Percentiles rank a stretch among this genome's conserved stretches.
phyloP scores from a whole-genome alignment of 2,888 invertebrate species.

The Arge pagana region DNA sequence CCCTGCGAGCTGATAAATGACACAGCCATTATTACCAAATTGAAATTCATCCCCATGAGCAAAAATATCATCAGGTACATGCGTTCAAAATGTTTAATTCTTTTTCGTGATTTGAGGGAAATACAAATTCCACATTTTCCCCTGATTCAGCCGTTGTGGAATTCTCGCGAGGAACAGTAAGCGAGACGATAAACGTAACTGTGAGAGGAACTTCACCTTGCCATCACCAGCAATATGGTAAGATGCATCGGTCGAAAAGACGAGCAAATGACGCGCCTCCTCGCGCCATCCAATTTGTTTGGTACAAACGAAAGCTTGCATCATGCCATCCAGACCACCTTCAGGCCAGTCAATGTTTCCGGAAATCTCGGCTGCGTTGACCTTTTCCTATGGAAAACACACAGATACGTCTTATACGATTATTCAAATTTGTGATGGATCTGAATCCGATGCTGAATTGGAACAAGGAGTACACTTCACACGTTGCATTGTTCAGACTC shows the following conservation, averaged over 20 bases:
- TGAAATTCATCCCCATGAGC: too few species aligned
- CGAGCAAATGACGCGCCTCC: conserved; percentile 74
- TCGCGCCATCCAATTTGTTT: conserved; percentile 78
- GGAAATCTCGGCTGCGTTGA: conserved; percentile 57
- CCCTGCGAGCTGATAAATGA: conserved; percentile 63
- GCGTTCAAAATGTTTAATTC: too few species aligned
- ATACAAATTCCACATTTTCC: conserved; percentile 29
- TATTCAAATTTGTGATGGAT: too few species aligned
- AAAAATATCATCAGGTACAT: too few species aligned
- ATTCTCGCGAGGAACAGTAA: too few species aligned
- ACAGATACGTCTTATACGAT: background rate
- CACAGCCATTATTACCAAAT: background rate
- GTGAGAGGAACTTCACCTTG: conserved; percentile 59
- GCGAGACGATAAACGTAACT: too few species aligned
- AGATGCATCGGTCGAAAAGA: conserved; percentile 77
- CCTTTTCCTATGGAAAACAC: conserved; percentile 31
- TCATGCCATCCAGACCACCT: conserved; percentile 85
- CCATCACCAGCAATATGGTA: conserved; percentile 66
- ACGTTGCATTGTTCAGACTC: too few species aligned
- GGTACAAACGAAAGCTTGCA: conserved; percentile 79
- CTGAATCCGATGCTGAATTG: too few species aligned
- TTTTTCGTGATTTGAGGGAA: too few species aligned
- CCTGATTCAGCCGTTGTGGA: conserved; percentile 64
- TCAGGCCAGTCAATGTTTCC: conserved; percentile 73
- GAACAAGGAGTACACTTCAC: too few species aligned